phyloP scores from a whole-genome alignment of 2,797 vertebrate species.

The Sorex maritimensis region DNA sequence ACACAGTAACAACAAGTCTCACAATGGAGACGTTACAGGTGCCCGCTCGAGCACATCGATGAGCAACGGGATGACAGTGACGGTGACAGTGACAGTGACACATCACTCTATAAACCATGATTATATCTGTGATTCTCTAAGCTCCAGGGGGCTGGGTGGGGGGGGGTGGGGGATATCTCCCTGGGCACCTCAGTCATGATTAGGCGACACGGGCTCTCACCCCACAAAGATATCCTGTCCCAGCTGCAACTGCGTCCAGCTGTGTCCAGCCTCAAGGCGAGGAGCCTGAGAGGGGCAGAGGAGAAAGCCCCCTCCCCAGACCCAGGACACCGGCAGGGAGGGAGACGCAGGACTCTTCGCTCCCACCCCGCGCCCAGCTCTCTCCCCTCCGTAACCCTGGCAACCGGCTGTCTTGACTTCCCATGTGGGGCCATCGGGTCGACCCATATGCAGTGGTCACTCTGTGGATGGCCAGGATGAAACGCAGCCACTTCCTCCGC shows the following conservation, averaged over 20 bases:
- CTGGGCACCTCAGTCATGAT: not conserved
- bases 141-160: not conserved
- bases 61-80: too few relatives aligned
- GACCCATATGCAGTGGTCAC: not conserved
- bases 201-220: fast-evolving
- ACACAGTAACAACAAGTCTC: too few relatives aligned
- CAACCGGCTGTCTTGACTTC: not conserved
- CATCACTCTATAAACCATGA: slow-evolving; percentile 9
- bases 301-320: too few relatives aligned
- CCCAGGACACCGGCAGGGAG: not conserved
- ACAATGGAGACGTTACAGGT: too few relatives aligned
- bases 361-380: not conserved
- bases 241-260: not conserved
- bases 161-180: too few relatives aligned
- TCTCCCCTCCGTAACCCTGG: not conserved
- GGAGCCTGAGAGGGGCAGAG: not conserved
- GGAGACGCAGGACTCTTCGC: not conserved
- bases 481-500: too few relatives aligned
- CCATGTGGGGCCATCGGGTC: not conserved
- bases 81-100: too few relatives aligned
- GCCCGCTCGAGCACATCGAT: too few relatives aligned
- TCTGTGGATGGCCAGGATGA: not conserved
- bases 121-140: not conserved
- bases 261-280: too few relatives aligned
- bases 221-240: not conserved